phyloP scores from a whole-genome alignment of 2,797 vertebrate species.

The Galago senegalensis region DNA sequence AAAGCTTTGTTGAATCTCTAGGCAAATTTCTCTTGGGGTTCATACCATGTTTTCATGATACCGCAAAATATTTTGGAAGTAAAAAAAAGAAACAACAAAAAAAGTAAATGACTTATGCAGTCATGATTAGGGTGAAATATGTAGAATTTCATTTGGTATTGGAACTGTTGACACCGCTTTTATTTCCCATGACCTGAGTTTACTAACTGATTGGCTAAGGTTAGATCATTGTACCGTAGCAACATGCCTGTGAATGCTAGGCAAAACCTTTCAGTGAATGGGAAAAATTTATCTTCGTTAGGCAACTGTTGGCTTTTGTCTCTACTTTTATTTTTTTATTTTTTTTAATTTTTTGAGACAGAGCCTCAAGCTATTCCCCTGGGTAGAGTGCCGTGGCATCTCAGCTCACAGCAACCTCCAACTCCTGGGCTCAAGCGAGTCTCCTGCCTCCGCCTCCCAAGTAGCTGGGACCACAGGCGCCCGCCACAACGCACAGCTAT shows the following conservation, averaged over 20 bases:
- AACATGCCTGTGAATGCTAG: background rate
- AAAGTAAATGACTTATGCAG: background rate
- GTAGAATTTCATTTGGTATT: background rate
- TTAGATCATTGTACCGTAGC: background rate
- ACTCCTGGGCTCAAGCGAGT: too few relatives aligned
- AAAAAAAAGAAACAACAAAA: background rate
- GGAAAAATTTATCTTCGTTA: background rate
- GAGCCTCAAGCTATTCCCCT: too few relatives aligned
- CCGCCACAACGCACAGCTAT: too few relatives aligned
- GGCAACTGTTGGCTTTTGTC: background rate
- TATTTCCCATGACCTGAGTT: background rate
- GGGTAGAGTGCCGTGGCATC: too few relatives aligned
- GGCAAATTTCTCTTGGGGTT: constrained; percentile 20
- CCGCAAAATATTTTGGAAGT: constrained; percentile 35
- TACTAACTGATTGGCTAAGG: background rate
- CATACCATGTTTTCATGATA: background rate
- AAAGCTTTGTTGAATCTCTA: background rate
- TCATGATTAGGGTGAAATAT: background rate
- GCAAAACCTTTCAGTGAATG: background rate
- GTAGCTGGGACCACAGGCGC: too few relatives aligned
- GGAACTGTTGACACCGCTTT: background rate
- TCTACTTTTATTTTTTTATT: constrained; percentile 5
- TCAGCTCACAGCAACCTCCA: too few relatives aligned
- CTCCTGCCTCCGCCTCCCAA: too few relatives aligned
- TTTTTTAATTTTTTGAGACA: too few relatives aligned